Percentiles rank a stretch among this genome's conserved stretches.
phyloP scores from a whole-genome alignment of 2,797 vertebrate species.

The Pangasius sanitwongsei region DNA sequence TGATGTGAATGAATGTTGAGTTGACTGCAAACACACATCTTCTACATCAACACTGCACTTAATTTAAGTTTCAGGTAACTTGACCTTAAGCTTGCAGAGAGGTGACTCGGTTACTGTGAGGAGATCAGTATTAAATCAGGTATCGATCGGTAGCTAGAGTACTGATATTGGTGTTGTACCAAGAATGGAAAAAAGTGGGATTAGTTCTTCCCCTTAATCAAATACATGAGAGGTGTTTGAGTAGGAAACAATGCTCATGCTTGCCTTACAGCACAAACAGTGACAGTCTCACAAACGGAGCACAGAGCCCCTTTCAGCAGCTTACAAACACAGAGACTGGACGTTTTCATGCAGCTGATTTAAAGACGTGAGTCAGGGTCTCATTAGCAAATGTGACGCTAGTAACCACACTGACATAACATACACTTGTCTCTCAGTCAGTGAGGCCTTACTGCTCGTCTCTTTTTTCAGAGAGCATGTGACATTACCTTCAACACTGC shows the following conservation, averaged over 20 bases:
- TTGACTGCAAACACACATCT: not conserved
- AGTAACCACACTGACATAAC: slow-evolving; percentile 37
- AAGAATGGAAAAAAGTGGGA: not conserved
- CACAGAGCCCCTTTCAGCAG: slow-evolving; percentile 27
- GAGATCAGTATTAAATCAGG: not conserved
- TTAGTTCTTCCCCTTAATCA: not conserved
- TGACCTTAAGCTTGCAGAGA: not conserved
- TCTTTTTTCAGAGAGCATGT: slow-evolving; percentile 31
- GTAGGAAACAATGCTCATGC: slow-evolving; percentile 32
- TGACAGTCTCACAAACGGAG: not conserved
- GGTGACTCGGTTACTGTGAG: too few species aligned
- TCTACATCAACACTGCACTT: not conserved
- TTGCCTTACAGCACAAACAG: slow-evolving; percentile 14
- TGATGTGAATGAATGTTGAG: not conserved
- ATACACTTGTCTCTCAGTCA: slow-evolving; percentile 3
- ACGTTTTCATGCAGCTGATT: slow-evolving; percentile 7
- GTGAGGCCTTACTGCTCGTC: not conserved
- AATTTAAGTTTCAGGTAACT: not conserved
- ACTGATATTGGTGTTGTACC: not conserved
- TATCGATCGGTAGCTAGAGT: not conserved
- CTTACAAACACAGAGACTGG: slow-evolving; percentile 17
- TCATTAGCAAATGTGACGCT: slow-evolving; percentile 44
- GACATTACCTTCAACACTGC: slow-evolving; percentile 6
- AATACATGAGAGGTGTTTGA: slow-evolving; percentile 12
- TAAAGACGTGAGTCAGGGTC: slow-evolving; percentile 35